These are phyloP conservation scores for Xiphias gladius DNA, from an alignment of 2,113 vertebrate genomes.

Conservation along the genomic window DNA sequence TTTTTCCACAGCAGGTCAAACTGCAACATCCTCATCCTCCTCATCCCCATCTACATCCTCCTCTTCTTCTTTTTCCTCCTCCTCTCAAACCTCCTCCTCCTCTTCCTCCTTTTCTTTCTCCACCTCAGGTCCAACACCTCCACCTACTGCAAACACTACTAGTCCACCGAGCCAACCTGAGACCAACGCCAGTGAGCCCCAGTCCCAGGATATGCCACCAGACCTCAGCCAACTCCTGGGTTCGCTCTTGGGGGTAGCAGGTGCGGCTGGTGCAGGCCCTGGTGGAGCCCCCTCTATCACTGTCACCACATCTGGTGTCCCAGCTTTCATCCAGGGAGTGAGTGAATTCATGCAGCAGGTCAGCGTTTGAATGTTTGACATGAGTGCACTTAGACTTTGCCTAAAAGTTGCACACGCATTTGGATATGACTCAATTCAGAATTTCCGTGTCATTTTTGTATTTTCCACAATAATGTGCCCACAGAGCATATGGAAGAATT, in stretches of 20 bases:
- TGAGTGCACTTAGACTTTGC: neutral
- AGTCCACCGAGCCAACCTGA: constrained; percentile 40
- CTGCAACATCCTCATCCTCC: constrained; percentile 64
- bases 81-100: constrained; percentile 68
- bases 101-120: constrained; percentile 71
- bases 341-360: constrained; percentile 90
- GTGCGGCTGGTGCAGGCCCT: constrained; percentile 68
- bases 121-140: constrained; percentile 59
- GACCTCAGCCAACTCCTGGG: constrained; percentile 86
- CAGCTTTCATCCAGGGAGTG: constrained; percentile 91
- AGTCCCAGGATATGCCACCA: constrained; percentile 78
- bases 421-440: neutral
- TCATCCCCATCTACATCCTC: constrained; percentile 49
- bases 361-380: constrained; percentile 55
- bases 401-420: neutral
- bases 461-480: no score
- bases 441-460: neutral
- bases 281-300: constrained; percentile 87
- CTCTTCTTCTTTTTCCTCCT: constrained; percentile 61
- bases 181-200: constrained; percentile 31
- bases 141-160: constrained; percentile 51
- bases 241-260: constrained; percentile 87
- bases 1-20: constrained; percentile 68
- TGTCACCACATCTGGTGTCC: constrained; percentile 89
- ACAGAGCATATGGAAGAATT: neutral